Conservation (phyloP, 2,113 vertebrate species). For the Chionomys nivalis region DNA sequence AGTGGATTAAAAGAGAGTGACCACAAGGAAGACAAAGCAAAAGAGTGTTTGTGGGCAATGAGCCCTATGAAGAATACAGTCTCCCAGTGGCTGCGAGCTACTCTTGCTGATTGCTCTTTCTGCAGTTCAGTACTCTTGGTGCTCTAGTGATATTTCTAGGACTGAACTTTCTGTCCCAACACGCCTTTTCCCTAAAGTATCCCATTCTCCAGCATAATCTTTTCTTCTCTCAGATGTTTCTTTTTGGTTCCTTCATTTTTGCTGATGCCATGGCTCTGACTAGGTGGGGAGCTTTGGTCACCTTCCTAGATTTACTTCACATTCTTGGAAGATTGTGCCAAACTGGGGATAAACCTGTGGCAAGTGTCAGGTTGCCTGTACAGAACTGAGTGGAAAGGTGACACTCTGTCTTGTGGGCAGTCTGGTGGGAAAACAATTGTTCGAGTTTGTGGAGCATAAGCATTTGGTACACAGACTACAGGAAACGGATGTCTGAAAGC, state of each 20-base stretch:
- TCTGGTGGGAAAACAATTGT: background rate
- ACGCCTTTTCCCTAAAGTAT: background rate
- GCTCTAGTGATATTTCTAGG: too few relatives aligned
- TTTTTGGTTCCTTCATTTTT: background rate
- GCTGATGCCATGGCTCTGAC: background rate
- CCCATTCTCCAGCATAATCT: background rate
- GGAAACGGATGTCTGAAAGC: background rate
- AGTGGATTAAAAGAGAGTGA: background rate
- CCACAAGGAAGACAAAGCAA: background rate
- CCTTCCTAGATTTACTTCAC: too few relatives aligned
- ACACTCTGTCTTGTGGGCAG: rapidly evolving
- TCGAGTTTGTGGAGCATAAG: background rate
- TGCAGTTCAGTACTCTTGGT: rapidly evolving
- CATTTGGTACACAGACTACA: constrained; percentile 3
- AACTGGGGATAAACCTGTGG: background rate
- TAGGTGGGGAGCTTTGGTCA: background rate
- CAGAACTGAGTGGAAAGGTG: background rate
- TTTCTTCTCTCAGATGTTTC: background rate
- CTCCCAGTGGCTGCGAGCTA: background rate
- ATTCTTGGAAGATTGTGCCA: background rate
- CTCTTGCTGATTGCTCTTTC: background rate
- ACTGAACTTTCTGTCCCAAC: background rate
- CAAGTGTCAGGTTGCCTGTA: background rate
- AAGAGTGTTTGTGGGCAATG: background rate
- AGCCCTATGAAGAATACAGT: background rate